Evolutionary conservation across 2,888 invertebrate genomes (phyloP).

Genomic region (Itoplectis maculator): DNA sequence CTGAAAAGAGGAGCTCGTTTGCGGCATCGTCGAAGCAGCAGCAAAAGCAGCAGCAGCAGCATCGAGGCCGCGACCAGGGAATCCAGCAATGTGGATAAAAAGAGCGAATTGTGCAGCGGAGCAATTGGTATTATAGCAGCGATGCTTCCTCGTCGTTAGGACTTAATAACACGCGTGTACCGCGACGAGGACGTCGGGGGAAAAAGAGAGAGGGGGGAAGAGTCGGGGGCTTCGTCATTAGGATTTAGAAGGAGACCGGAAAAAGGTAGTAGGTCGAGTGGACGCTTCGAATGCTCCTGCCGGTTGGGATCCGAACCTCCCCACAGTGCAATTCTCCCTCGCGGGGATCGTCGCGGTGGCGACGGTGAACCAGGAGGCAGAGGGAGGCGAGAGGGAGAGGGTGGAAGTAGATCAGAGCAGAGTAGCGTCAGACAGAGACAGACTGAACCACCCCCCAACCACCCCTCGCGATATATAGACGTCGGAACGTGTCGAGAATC

Average conservation of each 20-base stretch:
- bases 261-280: conserved; percentile 57
- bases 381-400: too few species aligned
- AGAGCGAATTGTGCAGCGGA: background rate
- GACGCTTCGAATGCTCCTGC: conserved; percentile 8
- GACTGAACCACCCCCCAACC: too few species aligned
- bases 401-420: too few species aligned
- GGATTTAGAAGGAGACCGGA: conserved; percentile 55
- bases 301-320: background rate
- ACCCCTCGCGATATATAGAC: conserved; percentile 3
- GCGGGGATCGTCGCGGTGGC: conserved; percentile 7
- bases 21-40: background rate
- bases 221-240: conserved; percentile 50
- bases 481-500: conserved; percentile 42
- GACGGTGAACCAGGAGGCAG: too few species aligned
- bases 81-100: too few species aligned
- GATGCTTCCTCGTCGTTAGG: conserved; percentile 33
- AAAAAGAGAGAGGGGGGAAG: too few species aligned
- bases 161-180: conserved; percentile 43
- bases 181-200: conserved; percentile 59
- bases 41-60: background rate
- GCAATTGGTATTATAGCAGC: background rate
- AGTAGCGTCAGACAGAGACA: too few species aligned
- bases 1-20: background rate
- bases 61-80: too few species aligned
- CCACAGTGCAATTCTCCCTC: conserved; percentile 9